Evolutionary conservation across 2,888 invertebrate species (phyloP), one percentile per base, ranked within the genome.

Genomic region (Ornithoptera priamus): DNA sequence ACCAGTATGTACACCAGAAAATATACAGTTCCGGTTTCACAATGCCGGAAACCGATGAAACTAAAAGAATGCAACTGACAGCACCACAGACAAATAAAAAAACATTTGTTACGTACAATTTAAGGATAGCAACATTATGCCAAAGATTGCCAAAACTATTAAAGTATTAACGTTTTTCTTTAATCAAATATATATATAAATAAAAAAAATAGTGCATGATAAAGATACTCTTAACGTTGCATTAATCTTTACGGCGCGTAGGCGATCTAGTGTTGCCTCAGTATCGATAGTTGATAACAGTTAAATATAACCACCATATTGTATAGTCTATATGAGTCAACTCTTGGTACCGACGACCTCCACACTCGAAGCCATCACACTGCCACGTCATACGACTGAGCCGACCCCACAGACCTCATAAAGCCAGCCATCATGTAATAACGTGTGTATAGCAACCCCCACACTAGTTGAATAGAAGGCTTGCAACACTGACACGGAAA

Each of bases 401-500:
- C 68, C 78, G 80, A 56, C 39, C 30, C 36, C 78, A 82, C 81
- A 72, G 73, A 75, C 75, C 75, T 80, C 81, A 82, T 76, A 77
- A 58, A 22, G 62, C 65, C 75, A 22, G 62, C 65, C 75, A 75
- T 79, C 77, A 77, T 78, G 76, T 80, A 74, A 78, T 75, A 76
- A 80, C 80, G 82, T 86, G 84, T 86, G 84, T 80, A 80, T 81
- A 82, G 83, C 79, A 80, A 84, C 46, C 12, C 83, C 83, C 83
- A 87, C 86, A 82, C 77, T 82, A 84, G 86, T 81, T 80, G 81
- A 74, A 76, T 66, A 90, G 90, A 76, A 84, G 81, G 88, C 91
- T 91, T 91, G 89, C 87, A 84, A 90, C 89, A 90, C 89, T 84
- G 74, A 88, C 85, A 87, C 85, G 74, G 75, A 75, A 75, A 71